Conservation (phyloP, 1,140 invertebrate genomes). For the Trichonephila clavipes region DNA sequence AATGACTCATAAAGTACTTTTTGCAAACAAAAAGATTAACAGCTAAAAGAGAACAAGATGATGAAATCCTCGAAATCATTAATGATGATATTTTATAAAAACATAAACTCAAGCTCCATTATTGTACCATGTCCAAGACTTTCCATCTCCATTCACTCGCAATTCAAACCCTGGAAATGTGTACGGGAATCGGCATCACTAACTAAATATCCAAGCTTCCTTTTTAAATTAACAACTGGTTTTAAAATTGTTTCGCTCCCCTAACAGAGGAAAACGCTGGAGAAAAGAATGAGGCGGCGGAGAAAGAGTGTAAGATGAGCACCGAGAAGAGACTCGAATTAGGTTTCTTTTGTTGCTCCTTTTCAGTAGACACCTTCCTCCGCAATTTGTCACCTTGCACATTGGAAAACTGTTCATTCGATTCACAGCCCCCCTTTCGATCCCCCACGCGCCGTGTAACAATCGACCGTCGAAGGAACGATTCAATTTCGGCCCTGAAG, state of each 20-base stretch:
- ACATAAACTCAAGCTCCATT: neutral
- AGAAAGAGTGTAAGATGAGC: neutral
- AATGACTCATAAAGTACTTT: too few relatives aligned
- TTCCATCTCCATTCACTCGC: neutral
- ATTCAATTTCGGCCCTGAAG: conserved; percentile 5
- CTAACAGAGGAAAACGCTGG: neutral
- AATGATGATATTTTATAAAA: too few relatives aligned
- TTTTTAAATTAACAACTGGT: conserved; percentile 6
- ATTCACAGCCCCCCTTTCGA: neutral
- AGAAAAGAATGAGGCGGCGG: neutral
- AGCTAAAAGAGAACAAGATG: too few relatives aligned
- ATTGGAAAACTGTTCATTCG: neutral
- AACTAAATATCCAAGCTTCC: neutral
- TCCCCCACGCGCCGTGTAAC: neutral
- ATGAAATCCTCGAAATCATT: too few relatives aligned
- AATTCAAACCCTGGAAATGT: neutral
- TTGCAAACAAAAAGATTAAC: too few relatives aligned
- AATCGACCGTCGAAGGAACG: conserved; percentile 30
- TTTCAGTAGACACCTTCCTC: conserved; percentile 26
- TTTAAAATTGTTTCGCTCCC: neutral
- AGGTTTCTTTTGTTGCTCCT: conserved; percentile 40
- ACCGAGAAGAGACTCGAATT: conserved; percentile 8
- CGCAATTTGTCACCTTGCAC: conserved; percentile 38
- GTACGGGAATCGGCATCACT: neutral
- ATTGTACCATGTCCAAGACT: neutral